Evolutionary conservation across 2,888 invertebrate genomes (phyloP).

Genomic region (Drosophila paracracens): DNA sequence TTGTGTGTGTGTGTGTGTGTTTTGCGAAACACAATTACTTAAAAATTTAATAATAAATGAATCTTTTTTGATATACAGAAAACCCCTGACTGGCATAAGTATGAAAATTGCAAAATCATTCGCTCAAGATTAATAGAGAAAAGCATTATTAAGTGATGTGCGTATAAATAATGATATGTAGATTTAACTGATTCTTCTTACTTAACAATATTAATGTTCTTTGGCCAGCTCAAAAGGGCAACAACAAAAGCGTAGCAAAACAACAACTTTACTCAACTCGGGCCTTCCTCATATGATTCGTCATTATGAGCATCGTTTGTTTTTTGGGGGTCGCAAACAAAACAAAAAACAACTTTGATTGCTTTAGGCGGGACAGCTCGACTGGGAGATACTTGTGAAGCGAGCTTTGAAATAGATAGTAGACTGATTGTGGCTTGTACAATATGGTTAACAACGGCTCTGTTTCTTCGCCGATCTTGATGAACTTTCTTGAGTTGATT

Average conservation of each 20-base stretch:
- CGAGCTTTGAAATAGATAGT: background rate
- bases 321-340: constrained; percentile 22
- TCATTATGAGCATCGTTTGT: constrained; percentile 8
- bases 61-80: background rate
- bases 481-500: background rate
- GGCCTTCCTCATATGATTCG: constrained; percentile 34
- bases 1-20: background rate
- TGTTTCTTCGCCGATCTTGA: background rate
- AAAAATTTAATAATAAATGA: background rate
- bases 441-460: background rate
- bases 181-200: background rate
- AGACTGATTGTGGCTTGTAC: background rate
- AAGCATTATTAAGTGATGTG: background rate
- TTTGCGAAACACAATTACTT: background rate
- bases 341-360: background rate
- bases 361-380: background rate
- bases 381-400: background rate
- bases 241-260: background rate
- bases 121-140: background rate
- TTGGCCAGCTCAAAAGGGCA: background rate
- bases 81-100: background rate
- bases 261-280: constrained; percentile 1
- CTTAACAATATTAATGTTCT: background rate
- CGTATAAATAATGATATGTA: constrained; percentile 1
- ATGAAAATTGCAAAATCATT: constrained; percentile 5